A percentile compares a stretch with the other conserved stretches of the same genome.
Conservation (phyloP, 2,888 invertebrate genomes). For the Eupithecia exiguata region DNA sequence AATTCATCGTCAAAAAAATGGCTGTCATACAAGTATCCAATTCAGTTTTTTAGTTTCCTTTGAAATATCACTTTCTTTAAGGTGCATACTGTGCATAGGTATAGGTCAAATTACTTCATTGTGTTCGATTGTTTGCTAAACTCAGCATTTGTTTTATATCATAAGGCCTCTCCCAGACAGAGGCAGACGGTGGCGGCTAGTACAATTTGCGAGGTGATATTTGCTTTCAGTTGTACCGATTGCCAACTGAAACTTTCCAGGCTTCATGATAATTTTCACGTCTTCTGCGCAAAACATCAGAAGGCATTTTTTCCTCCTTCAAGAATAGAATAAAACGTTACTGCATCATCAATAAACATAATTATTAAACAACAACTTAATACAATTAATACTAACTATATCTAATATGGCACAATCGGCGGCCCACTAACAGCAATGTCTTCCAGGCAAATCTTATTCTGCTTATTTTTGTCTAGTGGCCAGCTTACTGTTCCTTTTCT, state of each 20-base stretch:
- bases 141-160: conserved; percentile 1
- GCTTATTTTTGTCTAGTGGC: neutral
- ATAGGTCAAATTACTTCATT: neutral
- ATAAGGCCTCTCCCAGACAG: neutral
- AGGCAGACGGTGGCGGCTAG: neutral
- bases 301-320: no score
- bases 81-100: neutral
- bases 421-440: neutral
- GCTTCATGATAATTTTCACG: neutral
- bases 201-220: no score
- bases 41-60: neutral
- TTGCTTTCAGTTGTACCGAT: no score
- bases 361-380: neutral
- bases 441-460: neutral
- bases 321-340: no score
- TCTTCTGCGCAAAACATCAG: neutral
- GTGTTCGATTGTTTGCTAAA: neutral
- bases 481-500: neutral
- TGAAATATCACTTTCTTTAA: neutral
- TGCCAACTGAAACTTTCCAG: neutral
- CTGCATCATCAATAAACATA: neutral
- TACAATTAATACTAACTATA: neutral
- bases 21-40: neutral
- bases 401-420: neutral
- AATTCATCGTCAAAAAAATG: neutral